phyloP scores from a whole-genome alignment of 2,797 vertebrate genomes.

The Vultur gryphus region DNA sequence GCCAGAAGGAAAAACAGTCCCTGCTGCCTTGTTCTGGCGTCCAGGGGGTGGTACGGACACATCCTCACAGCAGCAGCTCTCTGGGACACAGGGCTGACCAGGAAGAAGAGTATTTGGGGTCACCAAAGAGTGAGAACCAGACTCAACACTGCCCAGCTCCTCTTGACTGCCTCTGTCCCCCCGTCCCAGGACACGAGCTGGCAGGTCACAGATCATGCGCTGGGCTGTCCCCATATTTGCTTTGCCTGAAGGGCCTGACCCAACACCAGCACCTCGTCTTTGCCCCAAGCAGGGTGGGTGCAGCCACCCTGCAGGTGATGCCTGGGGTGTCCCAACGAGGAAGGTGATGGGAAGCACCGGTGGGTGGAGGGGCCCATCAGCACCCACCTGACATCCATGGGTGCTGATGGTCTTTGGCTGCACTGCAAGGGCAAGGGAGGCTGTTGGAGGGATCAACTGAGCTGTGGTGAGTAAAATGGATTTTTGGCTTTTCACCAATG shows the following conservation, averaged over 20 bases:
- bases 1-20: not conserved
- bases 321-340: fast-evolving
- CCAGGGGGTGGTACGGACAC: not conserved
- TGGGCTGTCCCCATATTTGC: not conserved
- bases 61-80: not conserved
- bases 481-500: not conserved
- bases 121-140: not conserved
- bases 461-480: not conserved
- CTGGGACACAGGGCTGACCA: not conserved
- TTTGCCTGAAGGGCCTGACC: not conserved
- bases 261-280: fast-evolving
- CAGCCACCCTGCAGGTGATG: not conserved
- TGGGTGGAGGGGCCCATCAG: not conserved
- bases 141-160: not conserved
- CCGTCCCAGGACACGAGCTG: not conserved
- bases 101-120: not conserved
- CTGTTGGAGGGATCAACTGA: not conserved
- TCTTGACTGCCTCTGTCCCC: not conserved
- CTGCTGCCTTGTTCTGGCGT: not conserved
- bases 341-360: not conserved
- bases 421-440: fast-evolving
- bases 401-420: not conserved
- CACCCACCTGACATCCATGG: no score
- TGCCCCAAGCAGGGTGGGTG: not conserved
- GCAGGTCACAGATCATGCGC: fast-evolving